These are phyloP conservation scores for Eristalinus sepulchralis DNA, from an alignment of 2,888 invertebrate species.

Conservation along the genomic window DNA sequence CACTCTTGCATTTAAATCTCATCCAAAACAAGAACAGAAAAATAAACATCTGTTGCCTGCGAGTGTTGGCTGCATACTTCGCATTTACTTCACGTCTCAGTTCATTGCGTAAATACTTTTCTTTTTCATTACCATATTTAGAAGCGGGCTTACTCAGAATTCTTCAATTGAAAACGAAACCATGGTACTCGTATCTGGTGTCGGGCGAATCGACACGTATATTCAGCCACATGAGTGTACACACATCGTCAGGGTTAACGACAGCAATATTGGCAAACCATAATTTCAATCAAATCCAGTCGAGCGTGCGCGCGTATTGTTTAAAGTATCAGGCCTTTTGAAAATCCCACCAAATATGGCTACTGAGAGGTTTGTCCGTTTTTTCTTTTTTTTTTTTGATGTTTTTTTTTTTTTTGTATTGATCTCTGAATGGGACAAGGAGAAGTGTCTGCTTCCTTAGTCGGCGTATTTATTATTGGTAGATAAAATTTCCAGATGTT, in stretches of 20 bases:
- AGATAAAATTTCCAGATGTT: constrained; percentile 6
- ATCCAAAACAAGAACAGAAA: neutral
- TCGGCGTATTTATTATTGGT: constrained; percentile 20
- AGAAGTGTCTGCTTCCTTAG: constrained; percentile 29
- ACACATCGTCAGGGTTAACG: constrained; percentile 48
- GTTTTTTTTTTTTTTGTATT: neutral
- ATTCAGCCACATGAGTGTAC: neutral
- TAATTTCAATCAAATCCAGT: constrained; percentile 48
- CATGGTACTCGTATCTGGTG: constrained; percentile 27
- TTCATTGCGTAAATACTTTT: constrained; percentile 53
- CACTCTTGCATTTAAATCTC: neutral
- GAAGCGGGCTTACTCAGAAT: constrained; percentile 31
- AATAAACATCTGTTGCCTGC: constrained; percentile 27
- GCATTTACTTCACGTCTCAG: constrained; percentile 41
- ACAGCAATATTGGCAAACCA: constrained; percentile 47
- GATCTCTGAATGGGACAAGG: constrained; percentile 1
- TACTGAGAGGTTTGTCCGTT: neutral
- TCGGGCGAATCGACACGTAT: constrained; percentile 3
- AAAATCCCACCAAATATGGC: constrained; percentile 44
- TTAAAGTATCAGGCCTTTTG: constrained; percentile 26
- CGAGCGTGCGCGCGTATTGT: constrained; percentile 22
- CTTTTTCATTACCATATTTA: constrained; percentile 57
- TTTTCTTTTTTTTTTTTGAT: neutral
- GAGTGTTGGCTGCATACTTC: constrained; percentile 21
- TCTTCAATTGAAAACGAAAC: constrained; percentile 57